These are phyloP conservation scores for Drosophila quadrilineata DNA, from an alignment of 1,140 invertebrate genomes.

Conservation along the genomic window DNA sequence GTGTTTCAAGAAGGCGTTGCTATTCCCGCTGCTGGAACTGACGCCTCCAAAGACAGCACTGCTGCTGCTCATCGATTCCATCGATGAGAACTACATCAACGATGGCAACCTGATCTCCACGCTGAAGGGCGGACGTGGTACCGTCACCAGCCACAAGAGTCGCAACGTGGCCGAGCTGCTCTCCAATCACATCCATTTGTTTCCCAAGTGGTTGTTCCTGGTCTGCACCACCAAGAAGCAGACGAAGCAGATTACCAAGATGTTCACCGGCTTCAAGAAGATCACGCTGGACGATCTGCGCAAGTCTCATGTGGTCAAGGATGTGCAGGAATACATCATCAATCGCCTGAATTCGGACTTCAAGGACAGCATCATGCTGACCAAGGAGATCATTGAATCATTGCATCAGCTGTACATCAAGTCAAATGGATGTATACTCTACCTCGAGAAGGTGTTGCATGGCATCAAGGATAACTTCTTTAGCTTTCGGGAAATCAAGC, in stretches of 20 bases:
- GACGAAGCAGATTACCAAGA: slow-evolving; percentile 91
- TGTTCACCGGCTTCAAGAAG: slow-evolving; percentile 97
- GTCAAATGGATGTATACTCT: slow-evolving; percentile 97
- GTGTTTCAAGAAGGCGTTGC: slow-evolving; percentile 92
- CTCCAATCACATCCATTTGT: slow-evolving; percentile 94
- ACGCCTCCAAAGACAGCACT: slow-evolving; percentile 91
- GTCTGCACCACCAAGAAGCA: slow-evolving; percentile 94
- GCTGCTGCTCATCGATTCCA: slow-evolving; percentile 94
- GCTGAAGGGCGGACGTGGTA: slow-evolving; percentile 79
- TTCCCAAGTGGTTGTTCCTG: slow-evolving; percentile 95
- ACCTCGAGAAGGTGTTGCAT: slow-evolving; percentile 95
- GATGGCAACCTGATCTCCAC: slow-evolving; percentile 79
- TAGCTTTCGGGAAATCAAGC: slow-evolving; percentile 89
- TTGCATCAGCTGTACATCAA: slow-evolving; percentile 98
- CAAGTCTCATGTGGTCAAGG: slow-evolving; percentile 93
- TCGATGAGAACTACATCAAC: slow-evolving; percentile 88
- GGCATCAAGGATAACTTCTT: slow-evolving; percentile 96
- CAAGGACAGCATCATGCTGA: slow-evolving; percentile 81
- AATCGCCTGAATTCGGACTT: slow-evolving; percentile 92
- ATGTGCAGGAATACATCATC: slow-evolving; percentile 97
- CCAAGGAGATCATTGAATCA: slow-evolving; percentile 93
- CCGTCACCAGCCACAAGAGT: slow-evolving; percentile 82
- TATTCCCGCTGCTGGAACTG: slow-evolving; percentile 92
- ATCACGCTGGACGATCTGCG: slow-evolving; percentile 94
- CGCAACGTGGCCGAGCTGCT: slow-evolving; percentile 92